Base-by-base conservation (phyloP, 2,113 vertebrate species). In the Tragelaphus imberbis region DNA sequence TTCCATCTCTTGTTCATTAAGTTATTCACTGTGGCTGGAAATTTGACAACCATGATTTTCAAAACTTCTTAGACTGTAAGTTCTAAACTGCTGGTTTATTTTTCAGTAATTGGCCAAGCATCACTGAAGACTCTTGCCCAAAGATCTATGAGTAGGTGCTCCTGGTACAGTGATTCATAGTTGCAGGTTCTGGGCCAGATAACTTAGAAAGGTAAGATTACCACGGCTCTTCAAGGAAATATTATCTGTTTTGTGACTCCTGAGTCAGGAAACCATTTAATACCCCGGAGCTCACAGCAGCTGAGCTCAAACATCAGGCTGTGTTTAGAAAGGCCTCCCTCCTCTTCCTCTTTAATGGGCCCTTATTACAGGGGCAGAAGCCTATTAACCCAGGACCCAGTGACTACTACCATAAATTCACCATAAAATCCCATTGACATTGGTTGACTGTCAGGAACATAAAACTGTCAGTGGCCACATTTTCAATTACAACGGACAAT, bases 121-220 rank as follows among this genome's bases (percentile, higher is more conserved):
- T 58, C 33, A 80, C 94, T 47, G 58, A 95, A 98, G 88, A 98
- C 61, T 49, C 59, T 16, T 68, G 79, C 87, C 40, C 94, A 51
- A 95, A 75, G 53, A 93, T 94, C 94, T 95, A 17, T 95, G 96
- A 94, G 92, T 90, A 56, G 28, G 65, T 87, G 80, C 84, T 92
- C 61, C 49, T 61, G 17, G 77, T 56, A 16, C 19, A 68, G 33
- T 88, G 96, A 98, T 89, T 95, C 85, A 30, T 63, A 49, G 27
- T 11, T 47, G 36, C 49, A 88, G 30, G 16, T 33, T 91, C 53
- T 92, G n/a, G 21, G 81, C 58, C 47, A 81, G 82, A 95, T 79
- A 91, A 90, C 75, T 96, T 65, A 92, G 97, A 84, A 94, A 94
- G 88, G 93, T 61, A 94, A 96, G 95, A 96, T 75, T 82, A 79